Evolutionary conservation across 2,888 invertebrate genomes (phyloP), one percentile per base, ranked within the genome.

Genomic region (Phyllotreta cruciferae): DNA sequence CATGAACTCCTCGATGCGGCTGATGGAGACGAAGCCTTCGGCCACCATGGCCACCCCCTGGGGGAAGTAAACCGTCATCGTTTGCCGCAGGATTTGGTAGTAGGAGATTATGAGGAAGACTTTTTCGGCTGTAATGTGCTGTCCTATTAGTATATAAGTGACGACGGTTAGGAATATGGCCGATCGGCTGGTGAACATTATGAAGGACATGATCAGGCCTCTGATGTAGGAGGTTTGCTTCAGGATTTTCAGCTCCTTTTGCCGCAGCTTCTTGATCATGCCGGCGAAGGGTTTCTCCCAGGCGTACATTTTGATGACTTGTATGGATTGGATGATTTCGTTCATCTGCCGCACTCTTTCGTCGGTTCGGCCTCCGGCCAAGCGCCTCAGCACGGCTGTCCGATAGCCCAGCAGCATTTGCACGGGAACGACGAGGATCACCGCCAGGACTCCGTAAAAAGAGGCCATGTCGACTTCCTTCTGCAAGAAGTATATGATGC

Each of bases 281-380:
- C 85, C 80, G 54, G 89, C 87, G 78, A 96, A 96, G 0, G 94
- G 91, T 70, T 87, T 87, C 80, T 96, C 96, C 91, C 96, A 96
- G 1, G 94, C 90, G 78, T 95, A 96, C 95, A 96, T 96, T 83
- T 96, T 96, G 66, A 96, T 93, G 0, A 95, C 91, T 80, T 93
- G 89, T 77, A 96, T 94, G 0, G 93, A 94, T 53, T 86, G 87
- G 53, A 96, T 90, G 63, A 96, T 91, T 85, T 96, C 96, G 76
- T 90, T 91, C 88, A 96, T 95, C 38, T 93, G 81, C 63, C 92
- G 86, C 9, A 96, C 91, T 72, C 96, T 83, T 70, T 88, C 89
- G 78, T 96, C 96, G 0, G 95, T 94, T 75, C 89, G 85, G 13
- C 84, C 80, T 0, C 94, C 94, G 6, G 92, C 92, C 72, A 85